These are phyloP conservation scores for Rousettus leschenaultii DNA, from an alignment of 2,113 vertebrate species.

Conservation along the genomic window DNA sequence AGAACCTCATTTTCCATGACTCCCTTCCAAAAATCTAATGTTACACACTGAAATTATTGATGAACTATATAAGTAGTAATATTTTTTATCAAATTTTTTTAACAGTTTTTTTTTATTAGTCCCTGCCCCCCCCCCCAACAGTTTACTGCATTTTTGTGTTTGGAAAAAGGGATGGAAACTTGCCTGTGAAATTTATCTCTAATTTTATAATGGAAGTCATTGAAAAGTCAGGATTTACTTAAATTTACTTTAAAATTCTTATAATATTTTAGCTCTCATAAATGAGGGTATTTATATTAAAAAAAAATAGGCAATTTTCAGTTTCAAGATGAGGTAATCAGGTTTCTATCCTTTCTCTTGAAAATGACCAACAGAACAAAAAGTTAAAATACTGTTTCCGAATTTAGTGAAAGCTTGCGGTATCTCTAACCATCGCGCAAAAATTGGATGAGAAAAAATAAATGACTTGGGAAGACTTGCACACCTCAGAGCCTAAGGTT, in stretches of 20 bases:
- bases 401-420: not conserved
- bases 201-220: slow-evolving; percentile 4
- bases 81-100: not conserved
- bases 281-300: not conserved
- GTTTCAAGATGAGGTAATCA: not conserved
- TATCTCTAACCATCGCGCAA: not conserved
- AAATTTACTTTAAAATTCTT: slow-evolving; percentile 7
- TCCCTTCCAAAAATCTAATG: not conserved
- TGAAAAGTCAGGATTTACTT: not conserved
- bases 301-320: not conserved
- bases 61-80: not conserved
- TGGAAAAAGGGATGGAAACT: not conserved
- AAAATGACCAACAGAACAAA: not conserved
- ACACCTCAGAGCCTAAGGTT: not conserved
- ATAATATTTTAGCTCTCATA: not conserved
- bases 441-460: not conserved
- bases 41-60: not conserved
- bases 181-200: not conserved
- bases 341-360: not conserved
- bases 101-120: too few species aligned
- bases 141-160: not conserved
- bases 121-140: not conserved
- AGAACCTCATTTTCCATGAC: not conserved
- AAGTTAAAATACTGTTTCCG: not conserved
- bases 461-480: not conserved